Base-by-base conservation (phyloP, 2,797 vertebrate genomes). In the Neosilurus hyrtlii region DNA sequence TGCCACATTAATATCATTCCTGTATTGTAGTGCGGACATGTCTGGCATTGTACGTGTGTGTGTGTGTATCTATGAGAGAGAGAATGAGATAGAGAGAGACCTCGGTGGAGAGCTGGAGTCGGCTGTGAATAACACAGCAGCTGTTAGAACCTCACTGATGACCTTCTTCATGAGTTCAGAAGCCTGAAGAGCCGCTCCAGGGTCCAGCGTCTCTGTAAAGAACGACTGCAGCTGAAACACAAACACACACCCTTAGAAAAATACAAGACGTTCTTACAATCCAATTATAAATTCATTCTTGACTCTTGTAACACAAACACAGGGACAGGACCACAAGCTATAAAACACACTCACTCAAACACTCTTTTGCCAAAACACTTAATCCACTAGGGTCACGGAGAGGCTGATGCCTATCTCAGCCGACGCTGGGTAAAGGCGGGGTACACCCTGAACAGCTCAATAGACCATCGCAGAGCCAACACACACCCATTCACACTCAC, bases 171-270 rank as follows among this genome's bases (percentile, higher is more conserved):
- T 88, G 81, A 93, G 94, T 35, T 87, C 91, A 86, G 96, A 90
- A 66, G 95, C 95, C 87, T 95, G 92, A 18, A 92, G 92, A 83
- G 95, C 95, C 59, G 89, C 88, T 37, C 74, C 57, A 18, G 89
- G 86, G 84, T 90, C 94, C 67, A 97, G 92, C 88, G 94, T 95
- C 87, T 94, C 91, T 88, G 93, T 91, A 90, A 97, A 95, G 92
- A 97, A 97, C 8, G 82, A 90, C 81, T 92, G 91, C 84, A 98
- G 90, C 97, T 99, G 92, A 85, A 70, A 91, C 90, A 83, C 76
- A 91, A 73, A 65, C 54, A 77, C 67, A 84, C 51, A 20, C 52
- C 63, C 59, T 7, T 56, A 43, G 7, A 79, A 3, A n/a, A 62
- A 26, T 37, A 2, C 22, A 70, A 24, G 56, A 26, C 15, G 9